Conservation (phyloP, 2,888 invertebrate genomes). For the Temnothorax rugatulus region DNA sequence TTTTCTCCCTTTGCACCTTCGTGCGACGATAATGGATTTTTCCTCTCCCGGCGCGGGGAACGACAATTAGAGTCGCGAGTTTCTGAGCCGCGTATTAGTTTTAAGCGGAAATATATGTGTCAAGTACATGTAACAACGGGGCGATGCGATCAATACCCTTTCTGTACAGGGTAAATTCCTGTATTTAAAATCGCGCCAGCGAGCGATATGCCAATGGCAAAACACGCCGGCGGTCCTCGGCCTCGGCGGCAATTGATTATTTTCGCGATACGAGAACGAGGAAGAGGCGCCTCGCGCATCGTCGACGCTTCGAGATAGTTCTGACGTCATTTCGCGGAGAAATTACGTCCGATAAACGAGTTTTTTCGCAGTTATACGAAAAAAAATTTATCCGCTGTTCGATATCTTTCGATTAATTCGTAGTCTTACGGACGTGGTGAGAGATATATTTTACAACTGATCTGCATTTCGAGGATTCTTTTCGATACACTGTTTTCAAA, state of each 20-base stretch:
- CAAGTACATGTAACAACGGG: constrained; percentile 35
- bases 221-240: constrained; percentile 17
- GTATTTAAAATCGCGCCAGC: constrained; percentile 66
- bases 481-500: not conserved
- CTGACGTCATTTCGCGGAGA: not conserved
- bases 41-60: not conserved
- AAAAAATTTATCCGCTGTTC: not conserved
- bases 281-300: not conserved
- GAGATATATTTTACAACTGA: not conserved
- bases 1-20: constrained; percentile 17
- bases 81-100: not conserved
- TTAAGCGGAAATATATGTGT: constrained; percentile 46
- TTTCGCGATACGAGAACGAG: not conserved
- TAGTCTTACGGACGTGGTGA: not conserved
- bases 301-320: not conserved
- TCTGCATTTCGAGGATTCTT: not conserved
- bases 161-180: constrained; percentile 59
- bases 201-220: constrained; percentile 45
- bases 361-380: not conserved
- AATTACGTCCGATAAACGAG: not conserved
- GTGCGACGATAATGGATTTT: constrained; percentile 8
- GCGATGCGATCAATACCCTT: constrained; percentile 46
- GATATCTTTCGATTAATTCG: not conserved
- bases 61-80: not conserved
- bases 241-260: constrained; percentile 1